Conservation (phyloP, 1,140 invertebrate species). For the Meloidogyne floridensis region DNA sequence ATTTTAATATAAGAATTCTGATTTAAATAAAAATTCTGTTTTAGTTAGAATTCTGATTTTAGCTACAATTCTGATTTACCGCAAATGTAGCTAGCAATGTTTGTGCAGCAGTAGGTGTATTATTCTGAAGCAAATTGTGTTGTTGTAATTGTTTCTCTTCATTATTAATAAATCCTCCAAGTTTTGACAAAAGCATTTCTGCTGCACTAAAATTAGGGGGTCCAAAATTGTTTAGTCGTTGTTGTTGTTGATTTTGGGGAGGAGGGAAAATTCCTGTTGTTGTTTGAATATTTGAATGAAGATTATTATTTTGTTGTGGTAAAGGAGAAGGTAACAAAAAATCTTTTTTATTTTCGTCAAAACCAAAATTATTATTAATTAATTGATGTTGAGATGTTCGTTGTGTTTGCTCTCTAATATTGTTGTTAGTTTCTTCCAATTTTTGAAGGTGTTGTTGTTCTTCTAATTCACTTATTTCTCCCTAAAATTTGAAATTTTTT, state of each 20-base stretch:
- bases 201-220: neutral
- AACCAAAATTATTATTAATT: neutral
- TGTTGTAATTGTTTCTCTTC: neutral
- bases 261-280: neutral
- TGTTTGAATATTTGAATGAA: neutral
- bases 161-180: constrained; percentile 1
- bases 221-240: neutral
- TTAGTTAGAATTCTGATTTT: neutral
- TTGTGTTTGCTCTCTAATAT: neutral
- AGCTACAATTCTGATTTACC: neutral
- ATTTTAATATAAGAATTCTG: no score
- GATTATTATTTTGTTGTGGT: neutral
- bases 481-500: neutral
- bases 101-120: neutral
- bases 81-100: neutral
- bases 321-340: neutral
- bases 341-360: neutral
- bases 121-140: neutral
- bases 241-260: neutral
- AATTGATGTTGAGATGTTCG: neutral
- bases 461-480: constrained; percentile 7
- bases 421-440: neutral
- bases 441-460: constrained; percentile 6
- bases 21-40: no score
- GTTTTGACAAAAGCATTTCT: neutral